Percentiles rank a stretch among this genome's conserved stretches.
phyloP scores from a whole-genome alignment of 2,888 invertebrate species.

The Campoplex nolae region DNA sequence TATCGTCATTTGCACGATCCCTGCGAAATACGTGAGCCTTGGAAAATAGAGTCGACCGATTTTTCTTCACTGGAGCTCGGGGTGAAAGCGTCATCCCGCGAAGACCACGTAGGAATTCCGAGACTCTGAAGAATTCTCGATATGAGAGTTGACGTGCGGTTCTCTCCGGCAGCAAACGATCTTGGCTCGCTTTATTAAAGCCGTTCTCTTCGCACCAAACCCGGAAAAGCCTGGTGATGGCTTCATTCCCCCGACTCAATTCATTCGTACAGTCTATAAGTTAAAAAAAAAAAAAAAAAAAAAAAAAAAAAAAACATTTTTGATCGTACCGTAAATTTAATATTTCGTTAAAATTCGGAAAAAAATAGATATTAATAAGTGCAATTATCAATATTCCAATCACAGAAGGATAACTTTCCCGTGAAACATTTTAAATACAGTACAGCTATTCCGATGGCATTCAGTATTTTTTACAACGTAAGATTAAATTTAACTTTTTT shows the following conservation, averaged over 20 bases:
- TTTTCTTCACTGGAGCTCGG: constrained; percentile 24
- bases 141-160: constrained; percentile 75
- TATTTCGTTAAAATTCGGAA: background rate
- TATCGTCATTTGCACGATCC: constrained; percentile 23
- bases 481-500: too few species aligned
- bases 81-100: constrained; percentile 34
- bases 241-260: constrained; percentile 38
- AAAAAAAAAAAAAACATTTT: constrained; percentile 14
- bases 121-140: constrained; percentile 81
- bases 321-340: background rate
- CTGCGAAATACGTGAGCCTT: constrained; percentile 49
- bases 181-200: constrained; percentile 79
- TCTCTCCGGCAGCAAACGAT: constrained; percentile 50
- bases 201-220: constrained; percentile 47
- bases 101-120: constrained; percentile 74
- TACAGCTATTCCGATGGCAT: too few species aligned
- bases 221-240: constrained; percentile 50
- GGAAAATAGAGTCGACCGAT: constrained; percentile 10
- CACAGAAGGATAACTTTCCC: background rate
- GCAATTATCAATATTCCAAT: background rate
- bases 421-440: too few species aligned
- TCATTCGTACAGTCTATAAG: background rate
- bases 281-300: constrained; percentile 5
- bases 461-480: too few species aligned
- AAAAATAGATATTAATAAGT: background rate